Base-by-base conservation (phyloP, 2,113 vertebrate species). In the Microcebus lehilahytsara region DNA sequence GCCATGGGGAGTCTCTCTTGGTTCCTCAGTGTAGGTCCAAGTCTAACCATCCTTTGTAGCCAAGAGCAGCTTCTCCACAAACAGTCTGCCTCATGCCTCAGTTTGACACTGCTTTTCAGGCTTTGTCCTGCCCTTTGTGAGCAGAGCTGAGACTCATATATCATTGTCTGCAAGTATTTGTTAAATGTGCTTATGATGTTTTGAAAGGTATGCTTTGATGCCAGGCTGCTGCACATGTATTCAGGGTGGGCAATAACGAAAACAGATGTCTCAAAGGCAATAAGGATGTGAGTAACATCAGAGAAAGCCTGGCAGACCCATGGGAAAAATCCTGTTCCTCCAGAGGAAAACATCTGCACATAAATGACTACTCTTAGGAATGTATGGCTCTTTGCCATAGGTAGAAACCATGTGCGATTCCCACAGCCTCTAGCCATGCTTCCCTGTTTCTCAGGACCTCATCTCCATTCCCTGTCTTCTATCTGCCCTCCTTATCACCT, bases 401-500 rank as follows among this genome's bases (percentile, higher is more conserved):
- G 40, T 6, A 19, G 80, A 40, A 83, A 69, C 53, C 37, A 37
- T 37, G 22, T 22, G 40, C 16, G 42, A 51, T 5, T 34, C 30
- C 89, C 40, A 22, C 27, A 2, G n/a, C 42, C 30, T 23, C 25
- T 56, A 20, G 67, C 62, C 37, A 20, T 0, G 13, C 5, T 25
- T 49, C 53, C 2, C 1, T 9, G 5, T 14, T 13, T 2, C 53
- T 32, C 25, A 53, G 25, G 49, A 22, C 27, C 51, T 32, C 2
- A 3, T 10, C 20, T 37, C 51, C 14, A 16, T 30, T 19, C 62
- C 16, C 42, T 16, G 7, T 40, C 62, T 53, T 72, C 40, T 30
- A 0, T 66, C 40, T 30, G 30, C 2, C 0, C 17, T 56, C 71
- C 23, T 37, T 6, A 0, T 13, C 49, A 1, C 53, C 37, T 32